Percentiles rank a stretch among this genome's conserved stretches.
Conservation (phyloP, 2,888 invertebrate species). For the Morinoia aosen region DNA sequence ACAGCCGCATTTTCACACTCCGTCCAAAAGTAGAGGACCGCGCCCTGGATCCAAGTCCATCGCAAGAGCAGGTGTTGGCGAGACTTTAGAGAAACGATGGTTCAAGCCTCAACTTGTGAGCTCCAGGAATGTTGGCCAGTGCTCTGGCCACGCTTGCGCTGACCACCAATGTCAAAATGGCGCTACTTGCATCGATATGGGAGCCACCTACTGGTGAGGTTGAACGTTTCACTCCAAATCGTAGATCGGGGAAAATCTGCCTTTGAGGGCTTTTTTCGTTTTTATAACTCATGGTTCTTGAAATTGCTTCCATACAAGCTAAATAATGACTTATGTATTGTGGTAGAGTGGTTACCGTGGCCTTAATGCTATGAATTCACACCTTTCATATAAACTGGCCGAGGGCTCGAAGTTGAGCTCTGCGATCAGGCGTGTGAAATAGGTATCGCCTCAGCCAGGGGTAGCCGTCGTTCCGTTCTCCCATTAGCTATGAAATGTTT, state of each 20-base stretch:
- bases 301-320: background rate
- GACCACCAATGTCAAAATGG: constrained; percentile 57
- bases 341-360: too few relatives aligned
- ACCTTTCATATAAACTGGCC: too few relatives aligned
- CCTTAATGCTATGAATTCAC: too few relatives aligned
- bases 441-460: too few relatives aligned
- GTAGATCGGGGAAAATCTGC: background rate
- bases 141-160: constrained; percentile 15
- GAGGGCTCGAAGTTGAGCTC: too few relatives aligned
- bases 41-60: background rate
- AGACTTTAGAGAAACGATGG: constrained; percentile 28
- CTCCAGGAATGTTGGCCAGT: constrained; percentile 52
- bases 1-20: constrained; percentile 9
- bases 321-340: background rate
- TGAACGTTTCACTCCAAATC: background rate
- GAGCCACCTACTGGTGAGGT: constrained; percentile 62
- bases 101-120: constrained; percentile 22
- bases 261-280: background rate
- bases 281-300: background rate
- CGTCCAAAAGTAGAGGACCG: background rate
- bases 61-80: background rate
- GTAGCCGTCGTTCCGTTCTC: too few relatives aligned
- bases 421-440: too few relatives aligned
- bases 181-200: constrained; percentile 60
- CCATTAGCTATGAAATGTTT: too few relatives aligned